Conservation (phyloP, 1,140 invertebrate species). For the Zaprionus nigranus region DNA sequence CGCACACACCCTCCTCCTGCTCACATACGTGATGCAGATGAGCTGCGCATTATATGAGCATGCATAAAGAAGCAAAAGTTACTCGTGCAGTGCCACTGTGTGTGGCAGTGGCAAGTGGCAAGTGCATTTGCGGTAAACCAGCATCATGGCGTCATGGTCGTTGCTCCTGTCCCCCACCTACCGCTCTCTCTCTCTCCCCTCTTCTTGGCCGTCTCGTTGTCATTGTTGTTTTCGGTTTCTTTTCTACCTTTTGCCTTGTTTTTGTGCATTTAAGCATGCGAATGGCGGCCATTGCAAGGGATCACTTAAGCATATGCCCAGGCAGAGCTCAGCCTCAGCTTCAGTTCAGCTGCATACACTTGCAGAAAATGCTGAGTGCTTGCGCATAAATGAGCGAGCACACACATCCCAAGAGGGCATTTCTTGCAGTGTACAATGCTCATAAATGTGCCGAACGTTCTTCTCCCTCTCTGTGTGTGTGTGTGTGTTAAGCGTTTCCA, state of each 20-base stretch:
- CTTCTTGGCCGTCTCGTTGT: not conserved
- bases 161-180: constrained; percentile 32
- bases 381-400: not conserved
- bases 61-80: constrained; percentile 51
- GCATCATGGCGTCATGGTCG: constrained; percentile 54
- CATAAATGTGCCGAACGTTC: constrained; percentile 8
- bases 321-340: constrained; percentile 40
- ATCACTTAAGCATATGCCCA: constrained; percentile 65
- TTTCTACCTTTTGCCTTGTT: constrained; percentile 38
- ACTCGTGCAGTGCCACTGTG: constrained; percentile 25
- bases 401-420: not conserved
- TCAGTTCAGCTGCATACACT: constrained; percentile 34
- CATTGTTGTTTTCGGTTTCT: constrained; percentile 29
- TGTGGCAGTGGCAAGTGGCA: constrained; percentile 34
- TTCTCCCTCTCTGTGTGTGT: not conserved
- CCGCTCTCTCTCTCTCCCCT: no score
- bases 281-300: constrained; percentile 48
- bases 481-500: constrained; percentile 71
- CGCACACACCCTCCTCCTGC: constrained; percentile 19
- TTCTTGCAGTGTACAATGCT: not conserved
- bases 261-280: constrained; percentile 45
- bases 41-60: constrained; percentile 51
- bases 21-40: constrained; percentile 62
- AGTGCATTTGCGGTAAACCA: constrained; percentile 73
- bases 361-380: not conserved